Evolutionary conservation across 2,888 invertebrate genomes (phyloP), one percentile per base, ranked within the genome.

Genomic region (Hetaerina titia): DNA sequence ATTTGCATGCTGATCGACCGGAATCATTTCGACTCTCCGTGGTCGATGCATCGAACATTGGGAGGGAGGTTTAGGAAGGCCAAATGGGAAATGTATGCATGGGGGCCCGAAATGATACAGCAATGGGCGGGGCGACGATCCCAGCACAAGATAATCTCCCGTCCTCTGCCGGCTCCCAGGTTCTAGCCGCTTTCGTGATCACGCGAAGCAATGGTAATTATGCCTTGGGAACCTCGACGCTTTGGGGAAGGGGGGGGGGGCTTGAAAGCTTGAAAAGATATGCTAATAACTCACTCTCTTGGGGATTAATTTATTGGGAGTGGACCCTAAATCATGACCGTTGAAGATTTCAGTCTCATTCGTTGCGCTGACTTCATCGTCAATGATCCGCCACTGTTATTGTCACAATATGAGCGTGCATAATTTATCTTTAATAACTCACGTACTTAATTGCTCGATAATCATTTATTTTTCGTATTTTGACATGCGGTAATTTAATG

Each of bases 81-180:
- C 31, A 22, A 81, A n/a, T 81, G 81, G 81, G 11, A 81, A 81
- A 81, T 81, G 25, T 81, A 81, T 81, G 81, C 81, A 31, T 81
- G 15, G 81, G n/a, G 22, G 25, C 4, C 31, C 31, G 25, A 81
- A 81, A 81, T 81, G 81, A 81, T 81, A 31, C 31, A n/a, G 81
- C 11, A 22, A 81, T 81, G 81, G 31, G 81, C 81, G 81, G 31
- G 8, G 81, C 6, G 81, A 4, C 25, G 81, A 31, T 81, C 22
- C 81, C 11, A 45, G 5, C 31, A 22, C 31, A 22, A 81, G 11
- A 31, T 25, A 31, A 81, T 25, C 25, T 31, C 31, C 81, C 25
- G 13, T 81, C 4, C 81, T 81, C 22, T 13, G 15, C 25, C 25
- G 11, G 81, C 25, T 69, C 17, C 69, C 69, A 8, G 69, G n/a